Evolutionary conservation across 2,888 invertebrate genomes (phyloP).

Genomic region (Lasioglossum villosulum): DNA sequence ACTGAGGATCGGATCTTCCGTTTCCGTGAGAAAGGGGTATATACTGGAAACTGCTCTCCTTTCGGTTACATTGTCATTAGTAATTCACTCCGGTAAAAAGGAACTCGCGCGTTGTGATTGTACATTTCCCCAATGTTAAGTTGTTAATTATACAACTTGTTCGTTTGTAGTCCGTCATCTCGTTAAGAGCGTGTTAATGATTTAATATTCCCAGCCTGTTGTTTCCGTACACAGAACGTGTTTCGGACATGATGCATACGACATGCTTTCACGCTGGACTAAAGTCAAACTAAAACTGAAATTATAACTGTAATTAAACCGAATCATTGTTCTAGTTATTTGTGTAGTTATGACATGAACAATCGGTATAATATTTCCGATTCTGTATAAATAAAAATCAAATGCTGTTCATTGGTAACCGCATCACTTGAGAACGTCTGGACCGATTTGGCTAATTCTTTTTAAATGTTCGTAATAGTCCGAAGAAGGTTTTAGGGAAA

Average conservation of each 20-base stretch:
- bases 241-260: background rate
- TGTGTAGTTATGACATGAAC: background rate
- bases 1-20: constrained; percentile 2
- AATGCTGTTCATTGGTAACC: no score
- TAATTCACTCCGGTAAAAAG: background rate
- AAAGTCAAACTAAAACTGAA: background rate
- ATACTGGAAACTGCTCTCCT: background rate
- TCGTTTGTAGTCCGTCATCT: background rate
- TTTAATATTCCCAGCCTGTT: background rate
- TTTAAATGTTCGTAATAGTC: no score
- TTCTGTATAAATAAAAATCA: no score
- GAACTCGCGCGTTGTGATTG: background rate
- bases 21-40: background rate
- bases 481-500: no score
- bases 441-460: no score
- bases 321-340: no score
- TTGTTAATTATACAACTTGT: background rate
- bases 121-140: background rate
- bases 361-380: no score
- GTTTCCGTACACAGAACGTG: background rate
- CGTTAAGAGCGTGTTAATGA: constrained; percentile 1
- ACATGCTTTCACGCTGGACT: background rate
- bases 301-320: background rate
- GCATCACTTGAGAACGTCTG: no score
- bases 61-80: background rate